phyloP scores from a whole-genome alignment of 2,113 vertebrate species.

The Rattus norvegicus region DNA sequence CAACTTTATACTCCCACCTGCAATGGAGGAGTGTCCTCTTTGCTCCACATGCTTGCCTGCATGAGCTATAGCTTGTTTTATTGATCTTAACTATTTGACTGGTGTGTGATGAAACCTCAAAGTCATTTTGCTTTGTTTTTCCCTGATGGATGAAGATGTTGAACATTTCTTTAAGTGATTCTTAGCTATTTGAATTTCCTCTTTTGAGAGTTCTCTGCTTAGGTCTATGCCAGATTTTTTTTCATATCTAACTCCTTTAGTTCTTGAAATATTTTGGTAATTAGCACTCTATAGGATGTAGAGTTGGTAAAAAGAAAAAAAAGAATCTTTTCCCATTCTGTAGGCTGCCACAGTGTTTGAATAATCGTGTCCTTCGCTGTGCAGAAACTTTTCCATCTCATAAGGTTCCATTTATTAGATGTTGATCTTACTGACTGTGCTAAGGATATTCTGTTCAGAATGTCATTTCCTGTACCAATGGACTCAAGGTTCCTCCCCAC shows the following conservation, averaged over 20 bases:
- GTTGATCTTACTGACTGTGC: background rate
- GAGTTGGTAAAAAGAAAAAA: background rate
- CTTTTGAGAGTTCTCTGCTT: background rate
- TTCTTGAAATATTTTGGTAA: background rate
- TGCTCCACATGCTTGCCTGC: background rate
- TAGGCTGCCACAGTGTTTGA: background rate
- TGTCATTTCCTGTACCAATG: background rate
- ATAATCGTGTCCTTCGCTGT: background rate
- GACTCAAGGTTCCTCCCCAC: background rate
- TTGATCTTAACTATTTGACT: background rate
- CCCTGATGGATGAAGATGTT: background rate
- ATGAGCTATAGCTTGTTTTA: background rate
- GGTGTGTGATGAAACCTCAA: background rate
- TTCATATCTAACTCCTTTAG: background rate
- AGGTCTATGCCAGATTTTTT: background rate
- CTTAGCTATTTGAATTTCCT: background rate
- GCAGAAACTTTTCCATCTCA: background rate
- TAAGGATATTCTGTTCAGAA: background rate
- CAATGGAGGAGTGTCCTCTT: background rate
- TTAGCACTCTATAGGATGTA: background rate
- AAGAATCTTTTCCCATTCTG: background rate
- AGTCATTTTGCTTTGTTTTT: background rate
- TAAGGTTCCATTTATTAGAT: background rate
- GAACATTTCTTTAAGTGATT: background rate
- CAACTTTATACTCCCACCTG: background rate